These are phyloP conservation scores for Camelus dromedarius DNA, from an alignment of 2,113 vertebrate genomes.

Conservation along the genomic window DNA sequence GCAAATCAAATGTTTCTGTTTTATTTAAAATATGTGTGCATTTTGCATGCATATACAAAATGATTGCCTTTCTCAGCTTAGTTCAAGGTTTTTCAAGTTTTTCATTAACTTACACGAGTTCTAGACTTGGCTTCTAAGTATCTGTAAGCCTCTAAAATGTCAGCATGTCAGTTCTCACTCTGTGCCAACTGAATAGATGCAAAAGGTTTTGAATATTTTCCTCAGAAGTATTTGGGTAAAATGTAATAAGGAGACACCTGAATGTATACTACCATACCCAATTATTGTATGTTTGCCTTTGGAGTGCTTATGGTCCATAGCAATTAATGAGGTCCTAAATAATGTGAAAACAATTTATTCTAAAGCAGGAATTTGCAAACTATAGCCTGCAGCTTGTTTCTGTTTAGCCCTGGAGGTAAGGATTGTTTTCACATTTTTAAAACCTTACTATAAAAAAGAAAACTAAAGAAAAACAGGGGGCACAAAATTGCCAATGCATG, in stretches of 20 bases:
- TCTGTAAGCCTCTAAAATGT: background rate
- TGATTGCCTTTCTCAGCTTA: background rate
- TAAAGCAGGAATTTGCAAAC: background rate
- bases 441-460: background rate
- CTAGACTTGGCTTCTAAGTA: no score
- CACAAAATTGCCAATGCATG: background rate
- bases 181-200: background rate
- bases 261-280: background rate
- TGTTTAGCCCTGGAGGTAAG: background rate
- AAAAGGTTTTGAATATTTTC: background rate
- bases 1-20: background rate
- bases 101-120: background rate
- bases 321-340: background rate
- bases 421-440: constrained; percentile 5
- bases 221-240: background rate
- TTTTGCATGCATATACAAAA: background rate
- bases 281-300: background rate
- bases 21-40: background rate
- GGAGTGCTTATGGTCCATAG: background rate
- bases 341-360: background rate
- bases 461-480: background rate
- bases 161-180: background rate
- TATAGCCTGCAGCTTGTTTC: background rate
- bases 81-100: constrained; percentile 10
- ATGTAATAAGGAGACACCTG: background rate